Evolutionary conservation across 1,140 invertebrate genomes (phyloP), one percentile per base, ranked within the genome.

Genomic region (Heliothis subflexa): DNA sequence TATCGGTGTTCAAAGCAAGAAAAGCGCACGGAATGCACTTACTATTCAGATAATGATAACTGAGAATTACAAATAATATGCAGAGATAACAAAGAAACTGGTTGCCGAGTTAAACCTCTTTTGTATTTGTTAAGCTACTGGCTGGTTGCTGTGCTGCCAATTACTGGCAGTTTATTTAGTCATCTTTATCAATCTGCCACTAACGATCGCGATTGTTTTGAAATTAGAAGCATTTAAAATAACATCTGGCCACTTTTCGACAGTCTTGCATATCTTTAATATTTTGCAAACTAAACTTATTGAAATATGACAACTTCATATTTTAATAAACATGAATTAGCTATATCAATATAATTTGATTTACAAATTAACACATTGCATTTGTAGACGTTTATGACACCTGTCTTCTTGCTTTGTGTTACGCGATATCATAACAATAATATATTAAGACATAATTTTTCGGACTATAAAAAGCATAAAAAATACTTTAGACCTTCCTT

Each of bases 81-180:
- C 40, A 47, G n/a, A 66, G 33, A 21, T 47, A 18, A 66, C 14
- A 47, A 45, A 47, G 33, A 61, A 18, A 28, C 57, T 13, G 57
- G 18, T 13, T 61, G 21, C 25, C 33, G 7, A 61, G 57, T 55
- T 55, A 55, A 66, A 47, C 62, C 62, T 66, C 40, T 66, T 66
- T 47, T 66, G 62, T 66, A 25, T 9, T 18, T 61, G 25, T 61
- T 28, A 40, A 12, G 14, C 33, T 33, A 61, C 59, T 61, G 59
- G 59, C 59, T 40, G 59, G 25, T 55, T 55, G 54, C 5, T 40
- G 5, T 21, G 5, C 54, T 10, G 16, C 54, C 16, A 21, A 55
- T 3, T 16, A 55, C 13, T 18, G 54, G 54, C 54, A 9, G 9
- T 21, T 55, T 18, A 18, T 54, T 18, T 55, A 18, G 16, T 18